Evolutionary conservation across 1,140 invertebrate species (phyloP), one percentile per base, ranked within the genome.

Genomic region (Zeugodacus cucurbitae): DNA sequence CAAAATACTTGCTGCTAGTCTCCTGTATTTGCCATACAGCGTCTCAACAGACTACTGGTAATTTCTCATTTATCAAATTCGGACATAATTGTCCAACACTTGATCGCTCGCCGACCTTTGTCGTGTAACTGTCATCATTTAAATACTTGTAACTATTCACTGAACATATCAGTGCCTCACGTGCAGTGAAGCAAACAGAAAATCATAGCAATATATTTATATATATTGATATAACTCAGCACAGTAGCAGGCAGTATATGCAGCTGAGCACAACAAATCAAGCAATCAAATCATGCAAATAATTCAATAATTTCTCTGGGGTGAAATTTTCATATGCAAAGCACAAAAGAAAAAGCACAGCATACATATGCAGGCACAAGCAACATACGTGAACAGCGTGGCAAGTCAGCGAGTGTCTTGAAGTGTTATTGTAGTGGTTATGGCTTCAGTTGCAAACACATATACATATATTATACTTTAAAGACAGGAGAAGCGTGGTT

Each of bases 221-320:
- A 70, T 41, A 70, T 70, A 32, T 70, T 37, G 37, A 74, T n/a
- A n/a, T 37, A 32, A 0, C 41, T n/a, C 17, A 6, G 22, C 20
- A 54, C 48, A 54, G 11, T 0, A 54, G 4, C 4, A 54, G 14
- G 3, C 22, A 37, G 5, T 37, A 41, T 37, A 41, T 74, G 67
- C 22, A 10, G 20, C 34, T 37, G 17, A 41, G 5, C 2, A 37
- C 67, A 37, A n/a, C 34, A 74, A 37, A 41, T 37, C 67, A 74
- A 37, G 67, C 87, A 89, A 90, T 91, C 91, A 92, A 91, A 90
- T 91, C 90, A 89, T 90, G 90, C 91, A 92, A 91, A 91, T 92
- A 92, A 92, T 92, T 91, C 91, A 92, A 92, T 92, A 92, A 92
- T 92, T 92, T 91, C 90, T 90, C 91, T 91, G 32, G 67, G 67